These are phyloP conservation scores for Alosa alosa DNA, from an alignment of 2,113 vertebrate species.

Conservation along the genomic window DNA sequence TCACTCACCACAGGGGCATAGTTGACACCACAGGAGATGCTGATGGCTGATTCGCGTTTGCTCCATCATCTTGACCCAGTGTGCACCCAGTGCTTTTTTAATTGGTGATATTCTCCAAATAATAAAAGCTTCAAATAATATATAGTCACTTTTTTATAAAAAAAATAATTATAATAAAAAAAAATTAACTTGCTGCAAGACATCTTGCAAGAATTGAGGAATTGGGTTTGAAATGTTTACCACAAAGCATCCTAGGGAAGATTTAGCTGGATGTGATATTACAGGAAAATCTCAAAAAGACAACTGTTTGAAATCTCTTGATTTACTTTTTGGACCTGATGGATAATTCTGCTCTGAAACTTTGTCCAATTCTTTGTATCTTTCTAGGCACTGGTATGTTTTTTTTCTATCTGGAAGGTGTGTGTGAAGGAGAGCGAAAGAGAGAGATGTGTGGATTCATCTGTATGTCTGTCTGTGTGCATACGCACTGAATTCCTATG, in stretches of 20 bases:
- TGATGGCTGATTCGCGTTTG: no score
- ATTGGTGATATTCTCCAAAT: background rate
- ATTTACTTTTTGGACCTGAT: background rate
- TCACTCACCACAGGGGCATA: background rate
- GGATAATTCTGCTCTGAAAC: background rate
- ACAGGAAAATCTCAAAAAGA: background rate
- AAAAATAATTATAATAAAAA: background rate
- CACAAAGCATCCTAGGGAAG: background rate
- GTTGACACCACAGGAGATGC: no score
- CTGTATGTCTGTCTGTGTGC: slow-evolving; percentile 8
- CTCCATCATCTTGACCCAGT: background rate
- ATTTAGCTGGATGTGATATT: background rate
- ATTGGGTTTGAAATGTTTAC: background rate
- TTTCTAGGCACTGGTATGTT: background rate
- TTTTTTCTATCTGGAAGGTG: slow-evolving; percentile 37
- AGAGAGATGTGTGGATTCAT: background rate
- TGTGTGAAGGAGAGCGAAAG: background rate
- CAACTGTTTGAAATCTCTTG: background rate
- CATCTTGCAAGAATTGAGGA: background rate
- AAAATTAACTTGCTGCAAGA: background rate
- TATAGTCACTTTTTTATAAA: background rate
- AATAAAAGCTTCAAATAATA: background rate
- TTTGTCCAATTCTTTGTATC: background rate
- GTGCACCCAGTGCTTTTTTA: background rate
- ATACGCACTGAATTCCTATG: slow-evolving; percentile 5